These are phyloP conservation scores for Teleogryllus occipitalis DNA, from an alignment of 1,140 invertebrate species.

Conservation along the genomic window DNA sequence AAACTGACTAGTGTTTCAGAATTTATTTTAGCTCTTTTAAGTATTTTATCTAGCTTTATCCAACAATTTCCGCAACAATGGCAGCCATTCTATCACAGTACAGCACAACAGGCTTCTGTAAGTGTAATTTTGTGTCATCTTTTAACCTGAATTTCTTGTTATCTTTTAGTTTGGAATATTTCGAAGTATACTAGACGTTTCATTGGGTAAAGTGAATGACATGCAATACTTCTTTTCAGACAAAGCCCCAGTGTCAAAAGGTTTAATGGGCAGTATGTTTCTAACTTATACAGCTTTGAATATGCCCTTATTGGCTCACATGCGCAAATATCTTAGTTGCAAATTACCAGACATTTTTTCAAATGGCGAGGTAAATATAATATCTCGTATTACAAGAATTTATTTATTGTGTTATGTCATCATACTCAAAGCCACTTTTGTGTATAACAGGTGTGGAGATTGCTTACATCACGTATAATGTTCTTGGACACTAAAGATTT, in stretches of 20 bases:
- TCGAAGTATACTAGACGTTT: not conserved
- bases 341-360: constrained; percentile 35
- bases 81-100: constrained; percentile 37
- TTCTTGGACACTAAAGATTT: constrained; percentile 47
- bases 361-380: constrained; percentile 32
- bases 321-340: constrained; percentile 37
- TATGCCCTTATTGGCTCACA: constrained; percentile 38
- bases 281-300: constrained; percentile 41
- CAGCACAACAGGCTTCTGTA: constrained; percentile 38
- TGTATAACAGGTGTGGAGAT: constrained; percentile 39
- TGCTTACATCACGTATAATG: constrained; percentile 39
- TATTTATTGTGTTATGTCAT: not conserved
- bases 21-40: not conserved
- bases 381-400: not conserved
- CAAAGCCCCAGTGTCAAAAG: constrained; percentile 42
- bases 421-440: not conserved
- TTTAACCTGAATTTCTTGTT: not conserved
- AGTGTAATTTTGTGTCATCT: constrained; percentile 24
- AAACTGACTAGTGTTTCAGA: not conserved
- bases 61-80: constrained; percentile 26
- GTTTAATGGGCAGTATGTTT: constrained; percentile 38
- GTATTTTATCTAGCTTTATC: not conserved
- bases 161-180: not conserved
- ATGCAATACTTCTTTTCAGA: constrained; percentile 31
- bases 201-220: not conserved